These are phyloP conservation scores for Oreochromis mossambicus DNA, from an alignment of 2,797 vertebrate genomes.

Conservation along the genomic window DNA sequence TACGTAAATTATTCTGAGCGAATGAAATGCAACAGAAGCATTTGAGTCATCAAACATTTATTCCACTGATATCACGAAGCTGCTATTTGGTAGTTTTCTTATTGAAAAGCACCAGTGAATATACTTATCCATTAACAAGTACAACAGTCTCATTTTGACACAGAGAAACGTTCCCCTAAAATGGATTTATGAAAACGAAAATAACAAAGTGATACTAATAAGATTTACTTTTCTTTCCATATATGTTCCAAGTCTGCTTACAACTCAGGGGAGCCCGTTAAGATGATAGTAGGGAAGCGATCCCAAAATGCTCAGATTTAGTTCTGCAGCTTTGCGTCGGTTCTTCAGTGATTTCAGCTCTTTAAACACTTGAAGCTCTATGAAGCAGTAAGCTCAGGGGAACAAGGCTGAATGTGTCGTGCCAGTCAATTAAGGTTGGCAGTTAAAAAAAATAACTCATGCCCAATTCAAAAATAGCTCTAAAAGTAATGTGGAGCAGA, in stretches of 20 bases:
- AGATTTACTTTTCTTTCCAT: not conserved
- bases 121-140: not conserved
- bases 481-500: conserved; percentile 10
- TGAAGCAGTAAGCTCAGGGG: conserved; percentile 18
- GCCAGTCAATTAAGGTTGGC: conserved; percentile 44
- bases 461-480: conserved; percentile 16
- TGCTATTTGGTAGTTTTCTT: conserved; percentile 1
- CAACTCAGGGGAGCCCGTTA: conserved; percentile 8
- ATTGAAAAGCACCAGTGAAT: conserved; percentile 6
- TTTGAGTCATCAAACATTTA: conserved; percentile 26
- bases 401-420: conserved; percentile 38
- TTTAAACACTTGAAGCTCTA: conserved; percentile 30
- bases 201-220: conserved; percentile 6
- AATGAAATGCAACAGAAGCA: not conserved
- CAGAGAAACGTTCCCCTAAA: not conserved
- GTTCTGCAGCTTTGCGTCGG: conserved; percentile 34
- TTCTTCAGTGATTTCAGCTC: conserved; percentile 39
- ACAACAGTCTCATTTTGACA: conserved; percentile 14
- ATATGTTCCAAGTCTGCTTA: not conserved
- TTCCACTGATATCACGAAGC: conserved; percentile 13
- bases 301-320: conserved; percentile 33
- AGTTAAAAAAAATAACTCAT: not conserved
- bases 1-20: not conserved
- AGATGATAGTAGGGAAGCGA: conserved; percentile 26
- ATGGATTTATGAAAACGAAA: not conserved